Percentiles rank a stretch among this genome's conserved stretches.
phyloP scores from a whole-genome alignment of 2,113 vertebrate genomes.

The Pavo muticus region DNA sequence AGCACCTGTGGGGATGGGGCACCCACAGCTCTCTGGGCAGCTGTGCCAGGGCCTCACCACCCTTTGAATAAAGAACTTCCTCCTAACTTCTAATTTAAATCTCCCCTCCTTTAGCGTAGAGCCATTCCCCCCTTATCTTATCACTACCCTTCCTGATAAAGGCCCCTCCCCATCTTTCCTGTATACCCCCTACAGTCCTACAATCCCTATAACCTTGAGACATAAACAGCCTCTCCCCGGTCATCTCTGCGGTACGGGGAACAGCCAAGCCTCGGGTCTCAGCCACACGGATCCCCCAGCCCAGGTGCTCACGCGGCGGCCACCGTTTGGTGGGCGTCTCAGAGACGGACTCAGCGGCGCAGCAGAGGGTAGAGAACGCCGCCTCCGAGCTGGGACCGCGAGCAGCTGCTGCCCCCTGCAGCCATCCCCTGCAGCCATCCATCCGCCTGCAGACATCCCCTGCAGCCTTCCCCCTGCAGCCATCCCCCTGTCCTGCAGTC shows the following conservation, averaged over 20 bases:
- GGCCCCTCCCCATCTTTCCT: background rate
- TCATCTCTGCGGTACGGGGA: background rate
- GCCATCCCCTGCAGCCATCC: background rate
- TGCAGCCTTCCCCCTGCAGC: no score
- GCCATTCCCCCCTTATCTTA: background rate
- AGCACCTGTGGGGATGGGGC: background rate
- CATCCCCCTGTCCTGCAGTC: no score
- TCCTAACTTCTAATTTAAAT: background rate
- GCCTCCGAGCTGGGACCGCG: background rate
- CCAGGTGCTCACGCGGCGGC: no score
- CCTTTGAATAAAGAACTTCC: background rate
- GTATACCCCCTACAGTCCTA: background rate
- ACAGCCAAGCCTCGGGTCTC: no score
- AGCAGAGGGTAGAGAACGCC: background rate
- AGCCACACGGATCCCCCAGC: no score
- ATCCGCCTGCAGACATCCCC: no score
- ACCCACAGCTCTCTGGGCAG: background rate
- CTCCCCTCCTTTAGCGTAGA: background rate
- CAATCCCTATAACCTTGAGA: no score
- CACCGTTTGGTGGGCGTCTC: background rate
- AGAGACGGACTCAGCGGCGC: background rate
- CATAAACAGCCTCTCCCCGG: background rate
- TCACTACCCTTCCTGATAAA: background rate
- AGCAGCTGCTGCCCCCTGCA: conserved; percentile 59
- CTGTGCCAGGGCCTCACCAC: background rate